These are phyloP conservation scores for Prostheceraeus crozeri DNA, from an alignment of 2,888 invertebrate genomes.

Conservation along the genomic window DNA sequence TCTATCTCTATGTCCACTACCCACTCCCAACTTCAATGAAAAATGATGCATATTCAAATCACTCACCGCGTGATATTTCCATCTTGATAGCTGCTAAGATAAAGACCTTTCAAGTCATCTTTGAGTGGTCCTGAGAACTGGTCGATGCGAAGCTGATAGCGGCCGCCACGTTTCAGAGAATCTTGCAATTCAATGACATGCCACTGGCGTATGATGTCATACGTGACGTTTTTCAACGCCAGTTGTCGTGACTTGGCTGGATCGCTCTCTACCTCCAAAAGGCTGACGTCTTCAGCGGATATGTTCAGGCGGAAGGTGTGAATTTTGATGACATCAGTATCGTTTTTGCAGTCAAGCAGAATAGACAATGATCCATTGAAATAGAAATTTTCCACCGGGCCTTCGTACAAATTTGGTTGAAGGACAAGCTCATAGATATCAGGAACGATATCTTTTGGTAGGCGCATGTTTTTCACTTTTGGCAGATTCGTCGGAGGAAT, in stretches of 20 bases:
- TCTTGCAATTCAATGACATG: constrained; percentile 28
- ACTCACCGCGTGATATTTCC: constrained; percentile 26
- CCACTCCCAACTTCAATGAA: no score
- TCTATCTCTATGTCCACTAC: no score
- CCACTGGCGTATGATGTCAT: constrained; percentile 35
- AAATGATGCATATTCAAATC: no score
- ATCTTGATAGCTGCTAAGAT: constrained; percentile 33
- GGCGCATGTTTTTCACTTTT: constrained; percentile 43
- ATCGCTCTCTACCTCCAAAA: not conserved
- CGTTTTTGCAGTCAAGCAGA: constrained; percentile 40
- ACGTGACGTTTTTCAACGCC: constrained; percentile 58
- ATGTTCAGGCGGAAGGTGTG: constrained; percentile 45
- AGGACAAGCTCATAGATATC: constrained; percentile 45
- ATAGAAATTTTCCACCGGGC: constrained; percentile 44
- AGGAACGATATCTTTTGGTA: constrained; percentile 45
- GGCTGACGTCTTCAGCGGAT: constrained; percentile 2
- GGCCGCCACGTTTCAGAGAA: not conserved
- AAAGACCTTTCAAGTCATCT: constrained; percentile 33
- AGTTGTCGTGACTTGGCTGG: not conserved
- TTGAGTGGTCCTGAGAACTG: constrained; percentile 27
- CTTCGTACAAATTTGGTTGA: constrained; percentile 46
- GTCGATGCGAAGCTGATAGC: constrained; percentile 7
- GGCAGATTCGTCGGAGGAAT: no score
- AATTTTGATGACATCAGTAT: constrained; percentile 44
- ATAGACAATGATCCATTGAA: constrained; percentile 45